A percentile compares a stretch with the other conserved stretches of the same genome.
These are phyloP conservation scores for Melanargia galathea DNA, from an alignment of 2,888 invertebrate species.

Conservation along the genomic window DNA sequence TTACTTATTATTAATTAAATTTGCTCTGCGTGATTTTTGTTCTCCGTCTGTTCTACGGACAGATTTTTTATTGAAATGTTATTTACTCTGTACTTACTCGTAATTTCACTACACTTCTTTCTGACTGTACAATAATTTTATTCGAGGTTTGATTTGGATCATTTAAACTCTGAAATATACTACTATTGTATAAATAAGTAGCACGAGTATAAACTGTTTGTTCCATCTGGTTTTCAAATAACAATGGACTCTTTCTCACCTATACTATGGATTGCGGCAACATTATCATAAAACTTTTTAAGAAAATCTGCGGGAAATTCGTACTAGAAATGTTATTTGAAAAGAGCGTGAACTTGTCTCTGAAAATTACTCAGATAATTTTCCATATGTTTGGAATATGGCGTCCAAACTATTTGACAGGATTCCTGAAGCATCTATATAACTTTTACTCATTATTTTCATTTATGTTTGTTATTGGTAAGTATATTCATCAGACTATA, in stretches of 20 bases:
- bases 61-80: too few species aligned
- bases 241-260: slow-evolving; percentile 2
- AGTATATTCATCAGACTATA: slow-evolving; percentile 16
- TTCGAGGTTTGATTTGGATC: neutral
- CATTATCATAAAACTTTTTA: neutral
- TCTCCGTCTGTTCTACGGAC: too few species aligned
- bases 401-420: slow-evolving; percentile 29
- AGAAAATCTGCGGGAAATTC: neutral
- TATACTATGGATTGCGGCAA: slow-evolving; percentile 19
- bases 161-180: neutral
- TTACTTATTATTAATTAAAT: too few species aligned
- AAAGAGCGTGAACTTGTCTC: slow-evolving; percentile 31
- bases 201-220: slow-evolving; percentile 17
- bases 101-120: too few species aligned
- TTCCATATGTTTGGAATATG: slow-evolving; percentile 38
- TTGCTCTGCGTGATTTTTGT: too few species aligned
- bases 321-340: slow-evolving; percentile 33
- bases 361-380: slow-evolving; percentile 31
- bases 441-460: slow-evolving; percentile 33
- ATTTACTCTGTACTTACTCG: too few species aligned
- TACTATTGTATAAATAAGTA: too few species aligned
- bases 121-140: neutral
- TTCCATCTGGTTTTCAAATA: slow-evolving; percentile 12
- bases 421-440: slow-evolving; percentile 23
- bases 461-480: slow-evolving; percentile 36